Evolutionary conservation across 2,113 vertebrate species (phyloP), one percentile per base, ranked within the genome.

Genomic region (Anarhynchus alexandrinus): DNA sequence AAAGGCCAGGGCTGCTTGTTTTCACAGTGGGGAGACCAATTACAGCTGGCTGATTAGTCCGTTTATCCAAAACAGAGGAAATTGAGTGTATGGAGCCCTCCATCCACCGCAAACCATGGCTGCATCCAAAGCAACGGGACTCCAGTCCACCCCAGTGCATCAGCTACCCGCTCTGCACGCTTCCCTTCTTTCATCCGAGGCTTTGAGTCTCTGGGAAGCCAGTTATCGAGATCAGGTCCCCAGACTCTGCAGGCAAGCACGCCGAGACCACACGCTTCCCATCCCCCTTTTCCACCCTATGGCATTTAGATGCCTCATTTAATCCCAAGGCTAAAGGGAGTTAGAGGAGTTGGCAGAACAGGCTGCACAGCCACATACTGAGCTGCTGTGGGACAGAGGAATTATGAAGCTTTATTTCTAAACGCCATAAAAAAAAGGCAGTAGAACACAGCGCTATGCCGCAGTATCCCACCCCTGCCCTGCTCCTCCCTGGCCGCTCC

Each of bases 61-160:
- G 1, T 34, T 65, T 47, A 64, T 5, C 86, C 83, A 11, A 42
- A 85, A 45, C 6, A 0, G 74, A 58, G 78, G 25, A 19, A 64
- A 84, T 1, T 3, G 62, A 54, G 88, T 2, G n/a, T 7, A 30
- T 2, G 43, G 82, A 90, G 86, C 74, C 45, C 49, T 58, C 59
- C 65, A 23, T 29, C 65, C 74, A 11, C 2, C 1, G 0, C 64
- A 38, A 49, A 23, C 36, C 58, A 40, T 0, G 2, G 82, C 67
- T 51, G 36, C 45, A 36, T 2, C 47, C 61, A 45, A 40, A 73
- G 62, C 67, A 30, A 9, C 0, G 8, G 61, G n/a, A 18, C 71
- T 61, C 34, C 90, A 61, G 51, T 12, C 45, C 1, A 0, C 15
- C 16, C 55, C 42, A 42, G 30, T 4, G 38, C 49, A 11, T 17